Conservation (phyloP, 2,888 invertebrate genomes). For the Hoplodrina ambigua region DNA sequence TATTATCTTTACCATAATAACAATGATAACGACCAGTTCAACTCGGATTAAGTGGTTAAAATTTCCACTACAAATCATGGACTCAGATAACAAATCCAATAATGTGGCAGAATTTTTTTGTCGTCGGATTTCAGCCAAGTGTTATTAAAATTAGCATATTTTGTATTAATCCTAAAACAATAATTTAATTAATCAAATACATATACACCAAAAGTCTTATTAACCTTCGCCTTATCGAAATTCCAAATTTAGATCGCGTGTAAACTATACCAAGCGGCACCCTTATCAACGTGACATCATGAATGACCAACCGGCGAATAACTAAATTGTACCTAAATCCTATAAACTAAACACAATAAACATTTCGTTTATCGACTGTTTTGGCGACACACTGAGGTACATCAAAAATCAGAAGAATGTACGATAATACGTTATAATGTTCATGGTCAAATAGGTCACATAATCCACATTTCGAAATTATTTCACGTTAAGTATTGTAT, state of each 20-base stretch:
- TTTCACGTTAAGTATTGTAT: constrained; percentile 19
- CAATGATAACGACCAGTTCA: constrained; percentile 70
- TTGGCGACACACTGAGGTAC: constrained; percentile 7
- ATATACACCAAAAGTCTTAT: constrained; percentile 64
- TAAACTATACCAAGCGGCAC: constrained; percentile 62
- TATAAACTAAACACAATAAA: constrained; percentile 36
- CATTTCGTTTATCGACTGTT: constrained; percentile 30
- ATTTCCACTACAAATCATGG: constrained; percentile 78
- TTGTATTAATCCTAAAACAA: constrained; percentile 21
- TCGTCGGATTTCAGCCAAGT: neutral
- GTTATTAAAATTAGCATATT: neutral
- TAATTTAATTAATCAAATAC: constrained; percentile 39
- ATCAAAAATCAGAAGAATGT: constrained; percentile 29
- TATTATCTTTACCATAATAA: constrained; percentile 73
- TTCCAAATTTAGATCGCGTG: constrained; percentile 76
- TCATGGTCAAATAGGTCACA: constrained; percentile 6
- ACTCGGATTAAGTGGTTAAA: constrained; percentile 74
- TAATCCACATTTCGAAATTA: constrained; percentile 19
- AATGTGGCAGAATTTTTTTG: constrained; percentile 31
- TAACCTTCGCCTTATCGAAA: constrained; percentile 84
- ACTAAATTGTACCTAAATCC: constrained; percentile 47
- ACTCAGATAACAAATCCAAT: constrained; percentile 43
- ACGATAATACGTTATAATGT: constrained; percentile 19
- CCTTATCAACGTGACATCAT: constrained; percentile 73
- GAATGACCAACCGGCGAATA: constrained; percentile 43